phyloP scores from a whole-genome alignment of 2,797 vertebrate species.

The Astyanax mexicanus region DNA sequence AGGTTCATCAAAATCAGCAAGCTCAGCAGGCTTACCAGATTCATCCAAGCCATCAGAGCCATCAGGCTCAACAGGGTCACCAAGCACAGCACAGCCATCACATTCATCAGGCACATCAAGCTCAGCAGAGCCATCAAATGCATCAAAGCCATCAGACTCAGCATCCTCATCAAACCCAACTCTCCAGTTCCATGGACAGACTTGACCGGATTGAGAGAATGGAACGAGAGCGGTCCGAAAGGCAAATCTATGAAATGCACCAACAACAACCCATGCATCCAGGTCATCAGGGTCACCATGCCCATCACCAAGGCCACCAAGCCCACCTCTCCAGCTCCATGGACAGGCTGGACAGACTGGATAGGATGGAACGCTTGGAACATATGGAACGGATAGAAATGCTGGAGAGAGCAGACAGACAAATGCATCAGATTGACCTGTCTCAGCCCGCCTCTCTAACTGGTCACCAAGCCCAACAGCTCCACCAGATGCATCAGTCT shows the following conservation, averaged over 20 bases:
- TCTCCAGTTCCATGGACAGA: constrained; percentile 59
- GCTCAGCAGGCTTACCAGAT: constrained; percentile 69
- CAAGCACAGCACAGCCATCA: constrained; percentile 70
- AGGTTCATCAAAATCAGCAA: constrained; percentile 68
- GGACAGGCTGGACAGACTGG: constrained; percentile 56
- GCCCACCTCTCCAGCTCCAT: constrained; percentile 64
- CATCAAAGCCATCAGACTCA: constrained; percentile 70
- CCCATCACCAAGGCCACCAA: constrained; percentile 75
- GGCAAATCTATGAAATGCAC: constrained; percentile 51
- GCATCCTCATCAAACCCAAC: constrained; percentile 66
- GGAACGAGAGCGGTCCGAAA: constrained; percentile 36
- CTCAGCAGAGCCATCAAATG: constrained; percentile 68
- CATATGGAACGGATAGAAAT: constrained; percentile 48
- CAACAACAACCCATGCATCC: constrained; percentile 60
- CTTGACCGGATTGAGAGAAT: constrained; percentile 57
- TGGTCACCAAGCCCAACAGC: constrained; percentile 66
- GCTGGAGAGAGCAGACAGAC: constrained; percentile 50
- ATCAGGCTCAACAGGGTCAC: constrained; percentile 68
- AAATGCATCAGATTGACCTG: constrained; percentile 60
- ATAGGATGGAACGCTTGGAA: constrained; percentile 51
- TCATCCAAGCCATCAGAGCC: constrained; percentile 66
- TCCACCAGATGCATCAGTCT: constrained; percentile 58
- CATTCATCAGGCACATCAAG: constrained; percentile 69
- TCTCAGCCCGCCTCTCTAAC: constrained; percentile 64
- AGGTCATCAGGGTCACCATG: constrained; percentile 65